Percentiles rank a stretch among this genome's conserved stretches.
These are phyloP conservation scores for Tachuris rubrigastra DNA, from an alignment of 2,113 vertebrate species.

Conservation along the genomic window DNA sequence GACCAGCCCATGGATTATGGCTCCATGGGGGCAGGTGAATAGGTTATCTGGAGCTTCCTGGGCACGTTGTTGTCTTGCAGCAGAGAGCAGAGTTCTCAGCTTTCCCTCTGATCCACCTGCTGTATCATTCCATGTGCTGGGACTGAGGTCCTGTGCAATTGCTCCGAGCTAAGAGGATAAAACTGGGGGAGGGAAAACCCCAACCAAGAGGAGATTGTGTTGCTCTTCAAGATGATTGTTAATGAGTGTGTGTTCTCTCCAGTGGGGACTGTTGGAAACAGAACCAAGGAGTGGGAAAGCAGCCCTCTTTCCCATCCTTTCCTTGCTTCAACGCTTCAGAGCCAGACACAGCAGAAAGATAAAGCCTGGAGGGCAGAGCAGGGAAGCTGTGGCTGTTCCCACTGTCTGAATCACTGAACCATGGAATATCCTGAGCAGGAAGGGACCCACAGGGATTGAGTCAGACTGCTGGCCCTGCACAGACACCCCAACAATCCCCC, in stretches of 20 bases:
- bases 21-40: slow-evolving; percentile 55
- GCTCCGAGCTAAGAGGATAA: background rate
- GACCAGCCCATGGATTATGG: slow-evolving; percentile 43
- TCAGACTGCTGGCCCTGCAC: background rate
- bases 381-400: background rate
- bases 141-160: background rate
- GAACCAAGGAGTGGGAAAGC: background rate
- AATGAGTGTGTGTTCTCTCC: background rate
- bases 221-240: background rate
- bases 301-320: background rate
- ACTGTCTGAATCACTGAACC: background rate
- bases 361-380: background rate
- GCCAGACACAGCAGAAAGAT: background rate
- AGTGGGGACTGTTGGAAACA: background rate
- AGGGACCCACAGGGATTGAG: background rate
- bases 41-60: slow-evolving; percentile 52
- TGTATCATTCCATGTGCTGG: background rate
- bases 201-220: background rate
- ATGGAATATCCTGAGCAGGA: background rate
- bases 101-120: slow-evolving; percentile 2
- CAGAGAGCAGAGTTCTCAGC: slow-evolving; percentile 23
- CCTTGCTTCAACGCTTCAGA: background rate
- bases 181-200: background rate
- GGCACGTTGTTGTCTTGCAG: slow-evolving; percentile 44
- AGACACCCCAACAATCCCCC: background rate